phyloP scores from a whole-genome alignment of 2,888 invertebrate species.

The Gonocerus acuteangulatus region DNA sequence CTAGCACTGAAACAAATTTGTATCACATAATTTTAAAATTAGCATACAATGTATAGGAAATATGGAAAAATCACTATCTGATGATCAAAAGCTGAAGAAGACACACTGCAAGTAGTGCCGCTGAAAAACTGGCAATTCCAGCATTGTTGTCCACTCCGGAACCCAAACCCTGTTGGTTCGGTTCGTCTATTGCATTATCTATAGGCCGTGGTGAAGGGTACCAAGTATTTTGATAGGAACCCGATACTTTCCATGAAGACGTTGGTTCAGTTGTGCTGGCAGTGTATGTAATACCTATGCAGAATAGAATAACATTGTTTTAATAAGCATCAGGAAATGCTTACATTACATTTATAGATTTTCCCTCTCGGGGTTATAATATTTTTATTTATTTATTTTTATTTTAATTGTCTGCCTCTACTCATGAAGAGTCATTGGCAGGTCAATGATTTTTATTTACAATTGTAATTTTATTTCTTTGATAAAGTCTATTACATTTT shows the following conservation, averaged over 20 bases:
- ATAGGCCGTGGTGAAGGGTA: constrained; percentile 38
- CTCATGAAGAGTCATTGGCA: no score
- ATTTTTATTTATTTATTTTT: no score
- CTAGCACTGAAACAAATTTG: neutral
- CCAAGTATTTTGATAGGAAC: constrained; percentile 38
- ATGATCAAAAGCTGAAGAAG: neutral
- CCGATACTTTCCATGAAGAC: constrained; percentile 41
- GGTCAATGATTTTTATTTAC: no score
- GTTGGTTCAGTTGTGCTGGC: constrained; percentile 38
- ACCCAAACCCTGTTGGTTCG: constrained; percentile 50
- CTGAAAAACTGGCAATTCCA: neutral
- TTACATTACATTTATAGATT: no score
- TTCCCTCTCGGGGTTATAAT: no score
- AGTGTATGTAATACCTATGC: constrained; percentile 46
- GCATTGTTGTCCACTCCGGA: constrained; percentile 24
- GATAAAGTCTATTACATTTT: no score
- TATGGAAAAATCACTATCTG: constrained; percentile 8
- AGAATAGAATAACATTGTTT: neutral
- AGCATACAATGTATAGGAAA: constrained; percentile 1
- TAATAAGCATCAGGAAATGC: no score
- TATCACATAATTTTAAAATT: neutral
- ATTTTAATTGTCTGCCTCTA: no score
- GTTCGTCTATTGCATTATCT: constrained; percentile 51
- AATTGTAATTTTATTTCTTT: no score
- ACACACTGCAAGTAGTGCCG: neutral